Base-by-base conservation (phyloP, 2,888 invertebrate species). In the Hemithea aestivaria region DNA sequence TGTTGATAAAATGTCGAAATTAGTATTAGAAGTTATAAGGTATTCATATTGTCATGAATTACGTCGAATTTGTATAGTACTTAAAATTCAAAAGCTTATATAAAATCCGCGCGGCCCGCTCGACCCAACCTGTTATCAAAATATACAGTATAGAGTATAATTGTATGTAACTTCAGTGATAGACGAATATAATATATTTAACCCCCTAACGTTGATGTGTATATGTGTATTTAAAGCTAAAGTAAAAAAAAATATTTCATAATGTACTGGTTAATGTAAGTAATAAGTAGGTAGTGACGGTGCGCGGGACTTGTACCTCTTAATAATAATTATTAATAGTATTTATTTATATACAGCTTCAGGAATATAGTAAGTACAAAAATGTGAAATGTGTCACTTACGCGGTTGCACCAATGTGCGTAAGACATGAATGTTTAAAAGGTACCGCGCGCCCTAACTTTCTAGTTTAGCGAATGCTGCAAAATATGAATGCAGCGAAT, bases 211-310 rank as follows among this genome's bases (percentile, higher is more conserved):
- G 70, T 80, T 79, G 71, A 76, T 57, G 66, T 79, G 78, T 81
- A 77, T 75, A 72, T 77, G 78, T 81, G 73, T 81, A 77, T 76
- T 71, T 65, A 72, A 73, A 63, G 70, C 69, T 75, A 75, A 71
- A 58, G 58, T 37, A 30, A 62, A 51, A 48, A 51, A 46, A n/a
- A n/a, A 16, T 16, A 53, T 53, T 32, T 51, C 57, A 54, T 73
- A 71, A 66, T 62, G 66, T 62, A 71, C 67, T 66, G 67, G 26
- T 61, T 62, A 68, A 58, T 56, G 47, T 67, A 66, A 62, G 64
- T n/a, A 63, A 62, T 65, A 63, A 63, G 71, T 59, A 50, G 72
- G 74, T 77, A 75, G 73, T 76, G 75, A 75, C 73, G 77, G 74
- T 73, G 76, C 76, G 78, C 77, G 79, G 73, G 53, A 59, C 37